Base-by-base conservation (phyloP, 2,797 vertebrate species). In the Lemur catta region DNA sequence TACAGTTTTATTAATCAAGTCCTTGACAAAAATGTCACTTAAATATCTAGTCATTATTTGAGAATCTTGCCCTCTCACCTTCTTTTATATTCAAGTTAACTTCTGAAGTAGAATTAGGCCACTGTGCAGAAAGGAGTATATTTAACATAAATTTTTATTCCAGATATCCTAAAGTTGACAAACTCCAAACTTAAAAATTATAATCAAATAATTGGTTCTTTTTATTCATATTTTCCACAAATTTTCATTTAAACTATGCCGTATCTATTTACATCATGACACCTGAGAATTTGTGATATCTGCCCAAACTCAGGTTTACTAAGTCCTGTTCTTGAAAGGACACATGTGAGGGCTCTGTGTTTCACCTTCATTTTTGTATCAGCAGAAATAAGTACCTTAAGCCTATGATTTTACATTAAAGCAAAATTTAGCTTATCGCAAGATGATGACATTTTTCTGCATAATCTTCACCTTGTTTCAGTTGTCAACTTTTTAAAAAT, bases 91-190 rank as follows among this genome's bases (percentile, higher is more conserved):
- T 78, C 28, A 69, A 93, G 4, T 80, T 81, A 50, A 69, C 10
- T 79, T 72, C 35, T 52, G 52, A 33, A 57, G 30, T 17, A 90
- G 71, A 78, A 89, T 80, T 61, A 89, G 35, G 17, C 22, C 43
- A 79, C 11, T 41, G 28, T 61, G 35, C 24, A 89, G 22, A 85
- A 59, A 79, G 57, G 7, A 74, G 4, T 30, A 43, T 82, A 85
- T 52, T 85, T 94, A 80, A 82, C 61, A 86, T 79, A 17, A 71
- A 48, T 93, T 92, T 97, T 84, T 35, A 85, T 75, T 92, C 18
- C 35, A 94, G 11, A 65, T 94, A 79, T 13, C 22, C 33, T 81
- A 78, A 46, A 63, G 50, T 7, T 59, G 5, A 50, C 7, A 78
- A 89, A 93, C 2, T 91, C 2, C 12, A 88, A 50, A 38, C 6